Evolutionary conservation across 2,113 vertebrate species (phyloP).

Genomic region (Scomber japonicus): DNA sequence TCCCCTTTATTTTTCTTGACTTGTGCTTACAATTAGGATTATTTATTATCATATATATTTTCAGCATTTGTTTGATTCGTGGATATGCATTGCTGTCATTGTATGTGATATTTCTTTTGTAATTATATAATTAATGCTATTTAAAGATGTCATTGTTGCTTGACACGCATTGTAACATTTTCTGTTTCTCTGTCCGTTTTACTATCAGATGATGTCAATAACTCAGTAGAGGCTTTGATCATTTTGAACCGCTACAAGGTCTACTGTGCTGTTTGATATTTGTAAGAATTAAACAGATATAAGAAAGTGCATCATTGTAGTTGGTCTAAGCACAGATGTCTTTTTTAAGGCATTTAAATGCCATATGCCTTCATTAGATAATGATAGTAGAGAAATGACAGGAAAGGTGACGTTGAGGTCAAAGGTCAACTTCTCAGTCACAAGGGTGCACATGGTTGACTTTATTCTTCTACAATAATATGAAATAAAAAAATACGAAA

Average conservation of each 20-base stretch:
- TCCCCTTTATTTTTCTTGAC: slow-evolving; percentile 59
- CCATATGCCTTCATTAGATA: too few species aligned
- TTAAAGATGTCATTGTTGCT: slow-evolving; percentile 84
- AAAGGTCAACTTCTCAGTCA: too few species aligned
- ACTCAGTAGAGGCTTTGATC: slow-evolving; percentile 83
- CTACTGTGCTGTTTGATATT: slow-evolving; percentile 82
- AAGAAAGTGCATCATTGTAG: slow-evolving; percentile 56
- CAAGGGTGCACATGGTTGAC: too few species aligned
- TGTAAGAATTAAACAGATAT: slow-evolving; percentile 80
- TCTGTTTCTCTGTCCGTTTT: slow-evolving; percentile 75
- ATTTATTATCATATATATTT: slow-evolving; percentile 88
- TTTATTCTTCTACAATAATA: too few species aligned
- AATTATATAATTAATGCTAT: slow-evolving; percentile 86
- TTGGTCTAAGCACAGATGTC: slow-evolving; percentile 3
- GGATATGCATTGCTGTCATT: slow-evolving; percentile 83
- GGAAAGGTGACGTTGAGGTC: too few species aligned
- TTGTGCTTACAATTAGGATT: slow-evolving; percentile 82
- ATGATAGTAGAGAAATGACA: too few species aligned
- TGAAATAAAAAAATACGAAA: too few species aligned
- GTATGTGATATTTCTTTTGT: slow-evolving; percentile 84
- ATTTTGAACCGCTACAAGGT: slow-evolving; percentile 80
- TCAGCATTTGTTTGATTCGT: slow-evolving; percentile 84
- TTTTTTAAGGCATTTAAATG: too few species aligned
- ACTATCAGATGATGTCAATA: slow-evolving; percentile 83
- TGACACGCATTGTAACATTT: slow-evolving; percentile 84